Evolutionary conservation across 2,888 invertebrate genomes (phyloP).

Genomic region (Netelia virgata): DNA sequence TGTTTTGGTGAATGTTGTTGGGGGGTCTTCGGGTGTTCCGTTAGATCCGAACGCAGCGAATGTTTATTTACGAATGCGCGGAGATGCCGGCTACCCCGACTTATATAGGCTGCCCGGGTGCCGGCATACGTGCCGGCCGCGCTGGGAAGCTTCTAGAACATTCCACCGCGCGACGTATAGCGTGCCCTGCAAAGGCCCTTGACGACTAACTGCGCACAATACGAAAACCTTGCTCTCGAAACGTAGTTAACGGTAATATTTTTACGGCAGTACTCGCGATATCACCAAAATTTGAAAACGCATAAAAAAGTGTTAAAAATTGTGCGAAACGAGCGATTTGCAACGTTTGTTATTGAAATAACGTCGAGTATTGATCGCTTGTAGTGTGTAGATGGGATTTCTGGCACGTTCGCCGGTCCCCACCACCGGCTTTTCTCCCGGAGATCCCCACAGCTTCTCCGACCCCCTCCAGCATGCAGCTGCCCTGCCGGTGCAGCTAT

Average conservation of each 20-base stretch:
- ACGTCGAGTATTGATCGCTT: slow-evolving; percentile 80
- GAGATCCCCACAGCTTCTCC: slow-evolving; percentile 50
- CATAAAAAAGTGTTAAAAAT: slow-evolving; percentile 23
- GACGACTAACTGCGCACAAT: slow-evolving; percentile 69
- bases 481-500: slow-evolving; percentile 9
- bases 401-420: slow-evolving; percentile 81
- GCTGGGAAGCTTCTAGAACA: slow-evolving; percentile 68
- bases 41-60: slow-evolving; percentile 76
- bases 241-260: too few species aligned
- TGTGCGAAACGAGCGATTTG: slow-evolving; percentile 9
- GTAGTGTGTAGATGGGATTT: slow-evolving; percentile 72
- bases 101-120: slow-evolving; percentile 79
- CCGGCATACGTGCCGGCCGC: slow-evolving; percentile 59
- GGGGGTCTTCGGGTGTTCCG: slow-evolving; percentile 75
- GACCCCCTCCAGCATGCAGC: slow-evolving; percentile 45
- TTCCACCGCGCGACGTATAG: slow-evolving; percentile 43
- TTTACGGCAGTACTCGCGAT: too few species aligned
- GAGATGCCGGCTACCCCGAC: slow-evolving; percentile 71
- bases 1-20: neutral
- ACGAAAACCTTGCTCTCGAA: slow-evolving; percentile 6
- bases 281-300: slow-evolving; percentile 14
- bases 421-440: slow-evolving; percentile 67
- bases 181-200: slow-evolving; percentile 60
- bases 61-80: slow-evolving; percentile 81
- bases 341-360: slow-evolving; percentile 57